Conservation (phyloP, 2,113 vertebrate species). For the Oplegnathus fasciatus region DNA sequence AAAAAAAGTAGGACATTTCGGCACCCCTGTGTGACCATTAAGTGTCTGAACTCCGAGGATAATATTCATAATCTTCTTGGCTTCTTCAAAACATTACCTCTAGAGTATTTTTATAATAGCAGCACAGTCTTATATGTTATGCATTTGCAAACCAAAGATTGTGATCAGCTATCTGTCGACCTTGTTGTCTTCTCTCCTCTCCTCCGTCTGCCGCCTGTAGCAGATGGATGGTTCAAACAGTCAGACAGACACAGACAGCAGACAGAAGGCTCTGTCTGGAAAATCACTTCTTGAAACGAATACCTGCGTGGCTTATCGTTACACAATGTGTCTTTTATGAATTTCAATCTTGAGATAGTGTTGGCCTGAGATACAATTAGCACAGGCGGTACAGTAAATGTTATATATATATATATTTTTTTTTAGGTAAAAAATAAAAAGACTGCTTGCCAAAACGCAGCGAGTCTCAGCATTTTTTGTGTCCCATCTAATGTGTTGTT, state of each 20-base stretch:
- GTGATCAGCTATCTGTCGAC: slow-evolving; percentile 34
- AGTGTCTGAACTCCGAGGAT: background rate
- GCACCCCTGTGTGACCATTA: background rate
- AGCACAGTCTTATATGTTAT: background rate
- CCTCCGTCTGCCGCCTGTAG: slow-evolving; percentile 29
- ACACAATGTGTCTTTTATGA: background rate
- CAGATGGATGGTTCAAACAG: slow-evolving; percentile 70
- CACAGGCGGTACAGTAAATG: slow-evolving; percentile 1
- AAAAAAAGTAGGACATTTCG: too few species aligned
- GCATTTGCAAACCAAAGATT: slow-evolving; percentile 42
- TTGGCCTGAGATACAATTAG: slow-evolving; percentile 12
- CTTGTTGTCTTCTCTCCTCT: slow-evolving; percentile 39
- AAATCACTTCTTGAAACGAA: slow-evolving; percentile 52
- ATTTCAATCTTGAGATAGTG: slow-evolving; percentile 19
- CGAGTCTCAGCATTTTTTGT: background rate
- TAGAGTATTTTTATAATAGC: slow-evolving; percentile 10
- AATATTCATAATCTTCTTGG: slow-evolving; percentile 5
- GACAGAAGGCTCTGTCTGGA: slow-evolving; percentile 68
- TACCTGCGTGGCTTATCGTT: slow-evolving; percentile 17
- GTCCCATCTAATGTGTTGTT: background rate
- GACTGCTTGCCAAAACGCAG: background rate
- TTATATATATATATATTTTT: too few species aligned
- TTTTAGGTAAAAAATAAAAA: background rate
- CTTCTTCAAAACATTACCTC: too few species aligned
- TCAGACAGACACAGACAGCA: slow-evolving; percentile 49